Evolutionary conservation across 2,888 invertebrate genomes (phyloP), one percentile per base, ranked within the genome.

Genomic region (Pollenia angustigena): DNA sequence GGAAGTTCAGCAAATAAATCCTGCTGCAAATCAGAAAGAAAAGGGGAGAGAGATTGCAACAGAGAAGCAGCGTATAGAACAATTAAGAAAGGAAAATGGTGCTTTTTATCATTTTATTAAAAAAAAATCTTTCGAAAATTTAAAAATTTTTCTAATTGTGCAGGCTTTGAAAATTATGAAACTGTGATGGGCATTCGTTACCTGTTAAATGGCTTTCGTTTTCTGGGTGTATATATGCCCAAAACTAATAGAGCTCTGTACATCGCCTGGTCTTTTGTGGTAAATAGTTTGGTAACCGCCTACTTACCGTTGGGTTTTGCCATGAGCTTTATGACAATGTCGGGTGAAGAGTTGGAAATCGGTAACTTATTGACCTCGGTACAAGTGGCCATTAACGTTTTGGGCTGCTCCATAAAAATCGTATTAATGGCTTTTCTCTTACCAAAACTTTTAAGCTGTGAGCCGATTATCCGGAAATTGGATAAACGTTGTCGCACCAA

Each of bases 311-410:
- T 87, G 14, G 85, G 84, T 4, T 89, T 89, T 60, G 69, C 85
- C 10, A 75, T 89, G n/a, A 88, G 88, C 54, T 88, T 88, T 44
- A 69, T 84, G 2, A 71, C 80, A 8, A 62, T 88, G 58, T 84
- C 85, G 40, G 16, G 75, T 56, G 16, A 80, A 74, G 62, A 87
- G 10, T 75, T 89, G 83, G 87, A 87, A 72, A 88, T 89, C 7
- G 88, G 89, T 14, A 82, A 87, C 44, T 42, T 89, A 0, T 81
- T 90, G 16, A 89, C 89, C 0, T 88, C 89, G 2, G 42, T 89
- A 7, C 90, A 89, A 64, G 88, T 84, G 7, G 76, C 83, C 69
- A 88, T 90, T 52, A 88, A 90, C 85, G 89, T 88, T 8, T 75
- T 81, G 6, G 90, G 88, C 4, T 88, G 89, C 54, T 85, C 89